Evolutionary conservation across 2,888 invertebrate species (phyloP).

Genomic region (Ptilodon capucinus): DNA sequence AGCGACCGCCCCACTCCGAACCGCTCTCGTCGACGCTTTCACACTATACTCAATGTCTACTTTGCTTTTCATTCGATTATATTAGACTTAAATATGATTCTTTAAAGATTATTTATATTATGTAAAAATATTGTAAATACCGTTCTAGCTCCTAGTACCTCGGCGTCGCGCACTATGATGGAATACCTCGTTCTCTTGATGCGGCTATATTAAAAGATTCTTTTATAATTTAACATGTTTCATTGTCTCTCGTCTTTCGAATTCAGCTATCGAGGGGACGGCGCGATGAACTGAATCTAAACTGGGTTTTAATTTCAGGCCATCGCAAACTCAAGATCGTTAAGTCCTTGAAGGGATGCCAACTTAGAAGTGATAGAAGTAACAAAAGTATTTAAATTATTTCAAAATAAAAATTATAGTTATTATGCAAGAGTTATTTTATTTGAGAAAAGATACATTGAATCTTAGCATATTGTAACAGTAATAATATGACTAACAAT

Average conservation of each 20-base stretch:
- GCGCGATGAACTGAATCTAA: conserved; percentile 33
- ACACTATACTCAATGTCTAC: conserved; percentile 35
- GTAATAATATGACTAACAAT: conserved; percentile 23
- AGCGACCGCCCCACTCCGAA: conserved; percentile 24
- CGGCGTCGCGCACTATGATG: conserved; percentile 67
- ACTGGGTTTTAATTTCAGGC: conserved; percentile 74
- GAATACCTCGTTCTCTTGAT: conserved; percentile 68
- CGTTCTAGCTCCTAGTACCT: conserved; percentile 62
- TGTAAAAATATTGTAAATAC: conserved; percentile 74
- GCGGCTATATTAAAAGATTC: conserved; percentile 73
- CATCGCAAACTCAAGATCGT: conserved; percentile 58
- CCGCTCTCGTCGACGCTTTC: conserved; percentile 26
- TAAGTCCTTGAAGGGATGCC: conserved; percentile 68
- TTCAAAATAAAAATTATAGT: conserved; percentile 78
- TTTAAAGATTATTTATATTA: conserved; percentile 36
- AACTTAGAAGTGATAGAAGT: conserved; percentile 76
- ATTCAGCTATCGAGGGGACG: conserved; percentile 5
- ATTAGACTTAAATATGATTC: conserved; percentile 31
- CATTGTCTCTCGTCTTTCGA: conserved; percentile 37
- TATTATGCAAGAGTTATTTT: conserved; percentile 68
- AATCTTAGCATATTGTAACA: conserved; percentile 20
- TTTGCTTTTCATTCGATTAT: conserved; percentile 37
- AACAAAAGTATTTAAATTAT: conserved; percentile 79
- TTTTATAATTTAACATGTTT: conserved; percentile 64
- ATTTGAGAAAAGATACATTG: conserved; percentile 50